Conservation (phyloP, 2,888 invertebrate genomes). For the Pteria penguin region DNA sequence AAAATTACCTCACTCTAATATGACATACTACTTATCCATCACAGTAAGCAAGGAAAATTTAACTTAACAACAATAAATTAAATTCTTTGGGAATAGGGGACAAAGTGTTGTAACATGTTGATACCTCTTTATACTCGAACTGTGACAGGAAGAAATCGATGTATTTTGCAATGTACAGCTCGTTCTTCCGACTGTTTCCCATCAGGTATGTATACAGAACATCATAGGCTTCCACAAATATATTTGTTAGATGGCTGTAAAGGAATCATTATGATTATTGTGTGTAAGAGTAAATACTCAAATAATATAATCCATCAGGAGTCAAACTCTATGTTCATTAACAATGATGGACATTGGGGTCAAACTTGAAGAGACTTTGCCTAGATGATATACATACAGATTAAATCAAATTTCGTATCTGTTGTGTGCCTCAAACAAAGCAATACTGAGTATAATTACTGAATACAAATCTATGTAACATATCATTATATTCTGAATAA, state of each 20-base stretch:
- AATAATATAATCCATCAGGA: not conserved
- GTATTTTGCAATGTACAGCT: constrained; percentile 79
- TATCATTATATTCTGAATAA: too few species aligned
- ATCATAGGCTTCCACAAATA: constrained; percentile 75
- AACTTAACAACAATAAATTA: too few species aligned
- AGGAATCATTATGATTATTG: constrained; percentile 7
- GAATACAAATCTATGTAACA: too few species aligned
- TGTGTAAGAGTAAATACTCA: not conserved
- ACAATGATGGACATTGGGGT: not conserved
- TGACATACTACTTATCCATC: too few species aligned
- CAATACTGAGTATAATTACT: too few species aligned
- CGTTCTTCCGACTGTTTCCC: constrained; percentile 79
- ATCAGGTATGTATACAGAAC: constrained; percentile 76
- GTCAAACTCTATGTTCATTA: not conserved
- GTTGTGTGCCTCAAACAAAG: too few species aligned
- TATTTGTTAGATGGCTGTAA: constrained; percentile 72
- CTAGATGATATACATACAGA: too few species aligned
- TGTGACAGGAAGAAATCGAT: constrained; percentile 79
- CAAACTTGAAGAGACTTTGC: not conserved
- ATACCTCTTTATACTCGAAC: constrained; percentile 74
- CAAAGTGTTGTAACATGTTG: too few species aligned
- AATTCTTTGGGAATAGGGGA: too few species aligned
- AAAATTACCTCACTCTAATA: too few species aligned
- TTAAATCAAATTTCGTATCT: too few species aligned
- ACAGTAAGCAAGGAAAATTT: too few species aligned